Percentiles rank a stretch among this genome's conserved stretches.
phyloP scores from a whole-genome alignment of 2,888 invertebrate species.

The Archaeoteleia sp. region DNA sequence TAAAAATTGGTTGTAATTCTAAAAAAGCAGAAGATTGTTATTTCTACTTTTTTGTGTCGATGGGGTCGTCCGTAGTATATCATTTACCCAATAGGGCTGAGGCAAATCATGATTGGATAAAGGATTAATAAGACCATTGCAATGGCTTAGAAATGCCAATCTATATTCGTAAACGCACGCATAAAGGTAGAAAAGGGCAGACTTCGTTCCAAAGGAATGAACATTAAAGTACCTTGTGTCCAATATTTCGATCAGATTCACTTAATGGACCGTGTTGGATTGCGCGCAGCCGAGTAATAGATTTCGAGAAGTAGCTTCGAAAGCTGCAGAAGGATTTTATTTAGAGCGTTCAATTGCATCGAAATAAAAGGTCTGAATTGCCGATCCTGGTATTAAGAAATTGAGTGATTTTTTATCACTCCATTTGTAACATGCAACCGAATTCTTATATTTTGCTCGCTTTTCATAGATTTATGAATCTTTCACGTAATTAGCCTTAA shows the following conservation, averaged over 20 bases:
- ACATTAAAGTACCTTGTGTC: slow-evolving; percentile 3
- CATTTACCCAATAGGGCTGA: too few relatives aligned
- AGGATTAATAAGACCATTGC: slow-evolving; percentile 26
- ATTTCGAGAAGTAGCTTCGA: too few relatives aligned
- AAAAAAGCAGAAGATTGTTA: too few relatives aligned
- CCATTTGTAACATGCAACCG: too few relatives aligned
- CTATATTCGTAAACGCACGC: slow-evolving; percentile 12
- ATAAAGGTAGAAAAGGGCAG: slow-evolving; percentile 8
- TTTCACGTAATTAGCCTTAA: too few relatives aligned
- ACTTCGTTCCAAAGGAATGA: slow-evolving; percentile 1
- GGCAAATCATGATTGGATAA: slow-evolving; percentile 10
- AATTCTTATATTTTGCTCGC: too few relatives aligned
- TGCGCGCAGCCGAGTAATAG: background rate
- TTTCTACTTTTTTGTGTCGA: slow-evolving; percentile 4
- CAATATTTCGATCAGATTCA: slow-evolving; percentile 3
- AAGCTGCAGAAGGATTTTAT: background rate
- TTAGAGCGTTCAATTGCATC: background rate
- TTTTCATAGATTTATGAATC: too few relatives aligned
- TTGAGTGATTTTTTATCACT: too few relatives aligned
- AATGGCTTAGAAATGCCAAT: slow-evolving; percentile 22
- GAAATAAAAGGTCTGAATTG: background rate
- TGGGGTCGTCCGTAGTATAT: background rate
- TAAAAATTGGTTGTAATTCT: background rate
- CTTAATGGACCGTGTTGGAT: background rate
- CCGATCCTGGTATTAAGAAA: too few relatives aligned